Conservation (phyloP, 2,113 vertebrate genomes). For the Grammomys dolichurus region DNA sequence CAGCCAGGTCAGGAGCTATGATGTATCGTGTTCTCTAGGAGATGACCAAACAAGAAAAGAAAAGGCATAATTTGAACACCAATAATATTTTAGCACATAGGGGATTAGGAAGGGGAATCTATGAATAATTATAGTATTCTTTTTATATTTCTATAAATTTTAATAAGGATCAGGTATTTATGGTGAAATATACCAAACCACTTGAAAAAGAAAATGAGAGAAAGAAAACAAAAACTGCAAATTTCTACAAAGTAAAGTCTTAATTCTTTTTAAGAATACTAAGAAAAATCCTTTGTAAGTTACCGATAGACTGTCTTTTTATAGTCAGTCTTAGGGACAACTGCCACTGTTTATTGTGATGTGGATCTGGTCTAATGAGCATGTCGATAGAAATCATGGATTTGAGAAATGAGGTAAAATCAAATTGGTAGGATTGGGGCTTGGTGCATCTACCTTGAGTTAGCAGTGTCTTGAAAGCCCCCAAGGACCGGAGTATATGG, state of each 20-base stretch:
- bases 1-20: background rate
- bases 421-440: background rate
- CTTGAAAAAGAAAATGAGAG: background rate
- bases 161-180: slow-evolving; percentile 1
- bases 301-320: slow-evolving; percentile 41
- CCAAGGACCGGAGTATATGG: background rate
- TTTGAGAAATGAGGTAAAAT: background rate
- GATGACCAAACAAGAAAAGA: background rate
- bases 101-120: background rate
- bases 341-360: background rate
- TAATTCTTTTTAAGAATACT: background rate
- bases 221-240: background rate
- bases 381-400: background rate
- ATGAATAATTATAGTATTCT: background rate
- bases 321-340: background rate
- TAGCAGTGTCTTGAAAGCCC: background rate
- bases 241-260: background rate
- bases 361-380: background rate
- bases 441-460: background rate
- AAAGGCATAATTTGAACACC: background rate
- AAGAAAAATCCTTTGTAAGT: slow-evolving; percentile 38
- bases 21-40: background rate
- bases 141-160: slow-evolving; percentile 32
- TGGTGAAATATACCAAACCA: background rate
- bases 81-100: background rate